A percentile compares a stretch with the other conserved stretches of the same genome.
Evolutionary conservation across 2,888 invertebrate genomes (phyloP).

Genomic region (Scrobipalpa costella): DNA sequence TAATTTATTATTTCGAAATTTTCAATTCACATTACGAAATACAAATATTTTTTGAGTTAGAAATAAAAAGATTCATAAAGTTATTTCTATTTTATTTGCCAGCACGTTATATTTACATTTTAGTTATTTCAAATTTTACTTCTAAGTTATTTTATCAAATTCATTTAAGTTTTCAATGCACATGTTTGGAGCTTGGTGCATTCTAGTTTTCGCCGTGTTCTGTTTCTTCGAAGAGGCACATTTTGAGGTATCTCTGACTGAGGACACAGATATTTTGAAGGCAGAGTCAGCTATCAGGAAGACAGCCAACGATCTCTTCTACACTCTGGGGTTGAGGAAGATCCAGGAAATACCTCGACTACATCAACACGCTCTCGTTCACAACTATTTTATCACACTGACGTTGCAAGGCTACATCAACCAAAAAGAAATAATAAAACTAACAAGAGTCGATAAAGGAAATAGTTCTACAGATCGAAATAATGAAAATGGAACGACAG

Average conservation of each 20-base stretch:
- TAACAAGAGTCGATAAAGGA: conserved; percentile 15
- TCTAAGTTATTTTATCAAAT: not conserved
- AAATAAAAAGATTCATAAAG: conserved; percentile 20
- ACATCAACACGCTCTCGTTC: conserved; percentile 3
- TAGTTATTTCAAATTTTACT: not conserved
- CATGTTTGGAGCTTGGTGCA: not conserved
- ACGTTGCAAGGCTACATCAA: conserved; percentile 16
- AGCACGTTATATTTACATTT: not conserved
- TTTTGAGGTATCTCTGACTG: conserved; percentile 25
- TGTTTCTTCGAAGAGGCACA: not conserved
- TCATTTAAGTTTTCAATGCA: not conserved
- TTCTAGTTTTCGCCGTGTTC: not conserved
- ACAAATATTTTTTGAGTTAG: not conserved
- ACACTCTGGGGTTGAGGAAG: not conserved
- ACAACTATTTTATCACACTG: conserved; percentile 15
- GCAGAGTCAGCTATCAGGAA: conserved; percentile 38
- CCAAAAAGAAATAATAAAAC: conserved; percentile 20
- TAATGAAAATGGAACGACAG: conserved; percentile 40
- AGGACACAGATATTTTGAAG: conserved; percentile 32
- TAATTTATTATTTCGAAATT: not conserved
- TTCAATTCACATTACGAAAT: not conserved
- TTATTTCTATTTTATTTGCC: conserved; percentile 1
- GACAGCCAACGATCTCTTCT: not conserved
- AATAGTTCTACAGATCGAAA: no score
- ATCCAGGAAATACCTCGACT: conserved; percentile 26